phyloP scores from a whole-genome alignment of 2,113 vertebrate genomes.

The Pleuronectes platessa region DNA sequence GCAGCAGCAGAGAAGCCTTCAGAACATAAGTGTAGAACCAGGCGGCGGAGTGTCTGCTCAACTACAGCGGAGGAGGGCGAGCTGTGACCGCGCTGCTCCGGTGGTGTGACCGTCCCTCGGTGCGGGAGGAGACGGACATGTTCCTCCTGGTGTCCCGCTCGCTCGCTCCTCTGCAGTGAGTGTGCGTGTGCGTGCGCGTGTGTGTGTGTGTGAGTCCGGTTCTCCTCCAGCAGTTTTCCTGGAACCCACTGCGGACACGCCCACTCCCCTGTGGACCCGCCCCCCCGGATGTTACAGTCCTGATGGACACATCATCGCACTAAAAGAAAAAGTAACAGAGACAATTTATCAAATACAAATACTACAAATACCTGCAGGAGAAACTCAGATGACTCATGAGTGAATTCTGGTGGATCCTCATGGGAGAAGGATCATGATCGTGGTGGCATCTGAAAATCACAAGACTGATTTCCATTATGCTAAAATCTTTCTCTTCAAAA shows the following conservation, averaged over 20 bases:
- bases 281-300: conserved; percentile 76
- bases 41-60: conserved; percentile 20
- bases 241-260: conserved; percentile 71
- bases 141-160: conserved; percentile 41
- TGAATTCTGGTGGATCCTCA: too few relatives aligned
- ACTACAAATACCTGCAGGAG: background rate
- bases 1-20: conserved; percentile 41
- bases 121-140: conserved; percentile 60
- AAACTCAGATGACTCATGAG: too few relatives aligned
- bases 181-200: conserved; percentile 16
- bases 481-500: too few relatives aligned
- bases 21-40: conserved; percentile 60
- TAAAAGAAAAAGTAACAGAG: background rate
- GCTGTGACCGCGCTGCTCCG: conserved; percentile 35
- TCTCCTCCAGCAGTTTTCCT: conserved; percentile 60
- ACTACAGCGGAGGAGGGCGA: conserved; percentile 47
- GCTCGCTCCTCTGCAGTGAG: conserved; percentile 57
- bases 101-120: conserved; percentile 43
- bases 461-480: too few relatives aligned
- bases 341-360: background rate
- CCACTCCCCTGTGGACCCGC: conserved; percentile 64
- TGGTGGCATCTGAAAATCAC: too few relatives aligned
- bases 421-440: too few relatives aligned
- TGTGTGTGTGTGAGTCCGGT: conserved; percentile 2
- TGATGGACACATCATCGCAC: conserved; percentile 39